Evolutionary conservation across 1,140 invertebrate species (phyloP).

Genomic region (Luehdorfia chinensis): DNA sequence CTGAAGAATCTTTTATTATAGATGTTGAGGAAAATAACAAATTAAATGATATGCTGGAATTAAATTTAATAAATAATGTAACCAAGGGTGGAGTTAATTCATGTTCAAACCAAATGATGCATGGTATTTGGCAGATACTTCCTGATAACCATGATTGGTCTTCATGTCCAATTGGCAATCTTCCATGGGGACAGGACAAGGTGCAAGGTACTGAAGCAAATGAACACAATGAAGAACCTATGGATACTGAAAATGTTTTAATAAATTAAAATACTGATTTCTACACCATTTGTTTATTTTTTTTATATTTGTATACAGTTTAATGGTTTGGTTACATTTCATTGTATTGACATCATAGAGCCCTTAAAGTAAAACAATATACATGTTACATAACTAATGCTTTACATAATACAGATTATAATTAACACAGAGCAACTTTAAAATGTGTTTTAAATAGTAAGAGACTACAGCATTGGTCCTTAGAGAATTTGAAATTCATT

Average conservation of each 20-base stretch:
- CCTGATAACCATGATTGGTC: constrained; percentile 36
- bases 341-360: constrained; percentile 69
- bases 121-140: constrained; percentile 49
- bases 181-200: constrained; percentile 37
- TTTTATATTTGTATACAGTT: constrained; percentile 72
- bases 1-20: background rate
- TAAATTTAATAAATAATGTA: constrained; percentile 7
- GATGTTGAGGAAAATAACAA: constrained; percentile 16
- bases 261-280: constrained; percentile 28
- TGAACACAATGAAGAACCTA: constrained; percentile 6
- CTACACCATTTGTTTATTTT: constrained; percentile 68
- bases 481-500: constrained; percentile 9
- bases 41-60: constrained; percentile 6
- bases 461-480: constrained; percentile 15
- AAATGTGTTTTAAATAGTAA: constrained; percentile 5
- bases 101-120: constrained; percentile 9
- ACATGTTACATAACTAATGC: constrained; percentile 64
- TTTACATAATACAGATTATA: constrained; percentile 36
- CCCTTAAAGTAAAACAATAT: constrained; percentile 68
- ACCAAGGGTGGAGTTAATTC: constrained; percentile 5
- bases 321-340: constrained; percentile 75
- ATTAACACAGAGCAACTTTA: constrained; percentile 4
- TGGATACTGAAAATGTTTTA: constrained; percentile 11
- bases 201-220: constrained; percentile 12
- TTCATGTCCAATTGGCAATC: constrained; percentile 44